These are phyloP conservation scores for Conus ventricosus DNA, from an alignment of 1,140 invertebrate genomes.

Conservation along the genomic window DNA sequence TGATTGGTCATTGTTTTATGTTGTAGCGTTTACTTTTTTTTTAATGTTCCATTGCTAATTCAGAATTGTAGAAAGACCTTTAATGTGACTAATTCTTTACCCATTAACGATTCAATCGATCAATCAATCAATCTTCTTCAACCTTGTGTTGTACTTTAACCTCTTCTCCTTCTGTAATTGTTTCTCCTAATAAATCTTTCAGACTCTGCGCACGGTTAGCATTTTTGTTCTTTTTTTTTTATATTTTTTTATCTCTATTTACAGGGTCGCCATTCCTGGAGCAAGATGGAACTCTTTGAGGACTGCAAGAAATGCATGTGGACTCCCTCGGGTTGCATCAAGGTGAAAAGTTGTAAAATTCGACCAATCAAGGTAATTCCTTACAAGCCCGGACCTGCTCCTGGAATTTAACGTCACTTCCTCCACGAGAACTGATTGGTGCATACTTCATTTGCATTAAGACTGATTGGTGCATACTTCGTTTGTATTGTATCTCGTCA, in stretches of 20 bases:
- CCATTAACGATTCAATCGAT: no score
- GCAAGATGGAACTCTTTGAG: slow-evolving; percentile 64
- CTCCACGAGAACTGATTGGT: background rate
- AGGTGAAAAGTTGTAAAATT: slow-evolving; percentile 55
- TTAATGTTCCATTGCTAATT: no score
- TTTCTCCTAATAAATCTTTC: no score
- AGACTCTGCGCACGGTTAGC: background rate
- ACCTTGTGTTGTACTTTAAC: no score
- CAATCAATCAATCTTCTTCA: no score
- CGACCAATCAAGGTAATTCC: slow-evolving; percentile 37
- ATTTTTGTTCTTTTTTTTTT: background rate
- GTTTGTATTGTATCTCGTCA: background rate
- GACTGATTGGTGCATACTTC: background rate
- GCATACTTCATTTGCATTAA: background rate
- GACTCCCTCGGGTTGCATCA: slow-evolving; percentile 54
- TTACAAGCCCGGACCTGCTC: slow-evolving; percentile 9
- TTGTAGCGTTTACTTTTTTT: no score
- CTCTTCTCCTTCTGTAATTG: no score
- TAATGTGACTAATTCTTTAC: no score
- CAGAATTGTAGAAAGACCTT: no score
- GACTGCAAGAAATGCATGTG: slow-evolving; percentile 67
- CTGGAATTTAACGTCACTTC: slow-evolving; percentile 5
- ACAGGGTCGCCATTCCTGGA: slow-evolving; percentile 58
- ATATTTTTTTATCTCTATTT: background rate
- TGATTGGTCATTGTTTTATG: no score